Conservation (phyloP, 1,140 invertebrate species). For the Sminthurides bifidus region DNA sequence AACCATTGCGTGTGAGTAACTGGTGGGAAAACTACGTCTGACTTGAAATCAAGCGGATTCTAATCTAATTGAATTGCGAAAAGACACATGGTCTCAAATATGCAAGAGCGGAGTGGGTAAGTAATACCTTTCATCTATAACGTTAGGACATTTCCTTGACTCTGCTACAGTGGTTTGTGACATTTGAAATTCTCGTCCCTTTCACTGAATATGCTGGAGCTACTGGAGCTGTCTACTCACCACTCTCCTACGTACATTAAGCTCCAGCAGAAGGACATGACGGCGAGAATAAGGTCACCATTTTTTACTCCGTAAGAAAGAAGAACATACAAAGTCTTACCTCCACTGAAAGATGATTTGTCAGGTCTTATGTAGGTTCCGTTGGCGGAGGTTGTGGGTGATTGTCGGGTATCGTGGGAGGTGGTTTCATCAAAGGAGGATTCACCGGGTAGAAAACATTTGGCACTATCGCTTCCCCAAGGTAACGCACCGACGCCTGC, state of each 20-base stretch:
- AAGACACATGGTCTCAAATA: no score
- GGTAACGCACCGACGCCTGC: conserved; percentile 17
- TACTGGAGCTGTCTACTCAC: neutral
- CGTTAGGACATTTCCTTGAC: no score
- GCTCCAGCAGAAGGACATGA: neutral
- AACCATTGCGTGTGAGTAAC: no score
- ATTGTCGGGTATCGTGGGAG: conserved; percentile 11
- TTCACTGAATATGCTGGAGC: neutral
- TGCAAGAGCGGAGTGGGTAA: no score
- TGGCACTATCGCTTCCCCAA: conserved; percentile 21
- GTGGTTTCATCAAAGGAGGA: neutral
- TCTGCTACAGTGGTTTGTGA: no score
- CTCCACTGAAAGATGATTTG: conserved; percentile 5
- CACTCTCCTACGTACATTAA: neutral
- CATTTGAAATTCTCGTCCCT: no score
- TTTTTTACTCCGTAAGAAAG: neutral
- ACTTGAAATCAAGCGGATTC: no score
- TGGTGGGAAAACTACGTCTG: no score
- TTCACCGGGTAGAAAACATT: conserved; percentile 12
- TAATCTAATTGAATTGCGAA: no score
- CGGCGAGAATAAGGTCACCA: neutral
- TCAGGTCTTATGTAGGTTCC: conserved; percentile 1
- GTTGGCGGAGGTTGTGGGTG: conserved; percentile 1
- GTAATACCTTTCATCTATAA: no score
- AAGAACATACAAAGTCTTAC: neutral